phyloP scores from a whole-genome alignment of 2,113 vertebrate genomes.

The Danionella cerebrum region DNA sequence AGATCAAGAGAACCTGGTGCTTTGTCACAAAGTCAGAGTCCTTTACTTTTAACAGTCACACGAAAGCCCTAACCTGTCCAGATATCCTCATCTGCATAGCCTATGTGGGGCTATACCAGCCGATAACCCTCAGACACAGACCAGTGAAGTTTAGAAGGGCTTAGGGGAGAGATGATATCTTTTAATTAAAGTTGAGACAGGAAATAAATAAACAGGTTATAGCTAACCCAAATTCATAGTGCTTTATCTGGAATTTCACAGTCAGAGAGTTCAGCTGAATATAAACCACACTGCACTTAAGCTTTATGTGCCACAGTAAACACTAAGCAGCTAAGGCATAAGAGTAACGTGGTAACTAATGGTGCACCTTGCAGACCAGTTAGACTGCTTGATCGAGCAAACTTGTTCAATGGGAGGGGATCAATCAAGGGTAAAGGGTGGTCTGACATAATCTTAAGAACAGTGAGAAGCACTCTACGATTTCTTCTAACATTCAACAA shows the following conservation, averaged over 20 bases:
- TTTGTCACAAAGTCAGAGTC: slow-evolving; percentile 10
- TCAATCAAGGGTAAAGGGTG: neutral
- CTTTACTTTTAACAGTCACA: slow-evolving; percentile 4
- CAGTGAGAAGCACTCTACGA: neutral
- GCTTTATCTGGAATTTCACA: slow-evolving; percentile 40
- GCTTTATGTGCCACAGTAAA: slow-evolving; percentile 13
- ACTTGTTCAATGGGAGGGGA: neutral
- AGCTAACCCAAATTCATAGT: slow-evolving; percentile 17
- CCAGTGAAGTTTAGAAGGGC: slow-evolving; percentile 38
- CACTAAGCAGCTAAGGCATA: neutral
- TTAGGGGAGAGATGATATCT: slow-evolving; percentile 36
- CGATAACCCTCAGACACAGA: slow-evolving; percentile 35
- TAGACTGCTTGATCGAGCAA: neutral
- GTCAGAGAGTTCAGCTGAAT: slow-evolving; percentile 14
- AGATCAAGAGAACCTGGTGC: neutral
- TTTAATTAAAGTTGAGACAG: slow-evolving; percentile 40
- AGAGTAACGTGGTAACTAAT: neutral
- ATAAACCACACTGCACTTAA: slow-evolving; percentile 29
- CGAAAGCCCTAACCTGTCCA: slow-evolving; percentile 4
- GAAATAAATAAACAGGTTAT: slow-evolving; percentile 43
- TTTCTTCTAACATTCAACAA: neutral
- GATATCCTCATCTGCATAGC: slow-evolving; percentile 13
- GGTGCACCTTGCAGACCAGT: neutral
- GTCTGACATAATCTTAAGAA: neutral
- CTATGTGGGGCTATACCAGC: slow-evolving; percentile 11